Evolutionary conservation across 2,113 vertebrate species (phyloP).

Genomic region (Phyllostomus hastatus): DNA sequence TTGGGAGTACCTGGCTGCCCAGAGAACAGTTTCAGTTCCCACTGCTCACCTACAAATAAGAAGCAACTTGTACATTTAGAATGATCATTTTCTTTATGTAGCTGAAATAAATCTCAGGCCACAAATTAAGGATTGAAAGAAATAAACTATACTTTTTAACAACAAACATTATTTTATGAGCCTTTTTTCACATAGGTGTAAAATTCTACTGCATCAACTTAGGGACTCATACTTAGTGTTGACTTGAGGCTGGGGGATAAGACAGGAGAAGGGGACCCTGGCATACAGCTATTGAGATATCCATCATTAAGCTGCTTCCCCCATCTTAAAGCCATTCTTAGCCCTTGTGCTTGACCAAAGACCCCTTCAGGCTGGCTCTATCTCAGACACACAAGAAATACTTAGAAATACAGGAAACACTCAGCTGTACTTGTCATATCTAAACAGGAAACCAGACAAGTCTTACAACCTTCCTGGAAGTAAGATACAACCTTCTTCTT

Average conservation of each 20-base stretch:
- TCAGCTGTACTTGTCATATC: not conserved
- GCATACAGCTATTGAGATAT: not conserved
- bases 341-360: not conserved
- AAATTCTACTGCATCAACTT: not conserved
- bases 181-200: not conserved
- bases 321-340: not conserved
- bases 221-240: not conserved
- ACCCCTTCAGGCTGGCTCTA: not conserved
- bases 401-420: not conserved
- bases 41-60: not conserved
- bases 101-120: slow-evolving; percentile 14
- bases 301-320: not conserved
- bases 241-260: not conserved
- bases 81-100: slow-evolving; percentile 27
- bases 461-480: not conserved
- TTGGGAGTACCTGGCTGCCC: not conserved
- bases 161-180: slow-evolving; percentile 8
- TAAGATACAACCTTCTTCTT: not conserved
- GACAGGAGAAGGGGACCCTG: not conserved
- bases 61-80: not conserved
- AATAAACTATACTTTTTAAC: slow-evolving; percentile 23
- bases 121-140: slow-evolving; percentile 16
- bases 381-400: not conserved
- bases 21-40: slow-evolving; percentile 23
- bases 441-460: not conserved